Conservation (phyloP, 2,888 invertebrate genomes). For the Drosophila macrothrix region DNA sequence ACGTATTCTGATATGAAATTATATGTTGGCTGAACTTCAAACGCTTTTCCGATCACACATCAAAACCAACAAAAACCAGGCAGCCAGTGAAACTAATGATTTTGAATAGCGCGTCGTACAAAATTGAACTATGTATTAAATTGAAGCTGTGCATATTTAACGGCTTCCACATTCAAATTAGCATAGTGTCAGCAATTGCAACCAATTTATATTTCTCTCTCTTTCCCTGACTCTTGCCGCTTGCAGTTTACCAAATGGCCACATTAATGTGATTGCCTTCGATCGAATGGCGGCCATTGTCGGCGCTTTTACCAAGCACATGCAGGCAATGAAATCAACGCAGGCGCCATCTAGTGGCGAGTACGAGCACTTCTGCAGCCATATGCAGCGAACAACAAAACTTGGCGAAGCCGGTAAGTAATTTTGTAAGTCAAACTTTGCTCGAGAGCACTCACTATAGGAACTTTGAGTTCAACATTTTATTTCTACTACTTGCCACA, state of each 20-base stretch:
- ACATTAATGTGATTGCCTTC: slow-evolving; percentile 90
- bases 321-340: slow-evolving; percentile 82
- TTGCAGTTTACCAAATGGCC: slow-evolving; percentile 91
- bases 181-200: slow-evolving; percentile 4
- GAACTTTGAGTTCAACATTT: slow-evolving; percentile 20
- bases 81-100: slow-evolving; percentile 28
- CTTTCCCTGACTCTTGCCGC: neutral
- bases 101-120: slow-evolving; percentile 53
- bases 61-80: slow-evolving; percentile 49
- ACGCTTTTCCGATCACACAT: slow-evolving; percentile 57
- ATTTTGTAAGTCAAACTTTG: slow-evolving; percentile 57
- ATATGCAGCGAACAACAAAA: slow-evolving; percentile 84
- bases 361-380: slow-evolving; percentile 83
- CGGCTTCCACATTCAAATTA: slow-evolving; percentile 11
- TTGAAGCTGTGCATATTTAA: slow-evolving; percentile 35
- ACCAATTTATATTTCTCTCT: neutral
- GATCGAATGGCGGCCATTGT: slow-evolving; percentile 85
- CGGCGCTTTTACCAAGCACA: slow-evolving; percentile 85
- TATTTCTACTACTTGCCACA: slow-evolving; percentile 40
- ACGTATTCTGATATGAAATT: slow-evolving; percentile 32
- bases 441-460: slow-evolving; percentile 21
- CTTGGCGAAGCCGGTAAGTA: slow-evolving; percentile 85
- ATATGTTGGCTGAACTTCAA: slow-evolving; percentile 57
- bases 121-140: slow-evolving; percentile 34
- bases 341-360: slow-evolving; percentile 77